phyloP scores from a whole-genome alignment of 2,113 vertebrate genomes.

The Fregata magnificens region DNA sequence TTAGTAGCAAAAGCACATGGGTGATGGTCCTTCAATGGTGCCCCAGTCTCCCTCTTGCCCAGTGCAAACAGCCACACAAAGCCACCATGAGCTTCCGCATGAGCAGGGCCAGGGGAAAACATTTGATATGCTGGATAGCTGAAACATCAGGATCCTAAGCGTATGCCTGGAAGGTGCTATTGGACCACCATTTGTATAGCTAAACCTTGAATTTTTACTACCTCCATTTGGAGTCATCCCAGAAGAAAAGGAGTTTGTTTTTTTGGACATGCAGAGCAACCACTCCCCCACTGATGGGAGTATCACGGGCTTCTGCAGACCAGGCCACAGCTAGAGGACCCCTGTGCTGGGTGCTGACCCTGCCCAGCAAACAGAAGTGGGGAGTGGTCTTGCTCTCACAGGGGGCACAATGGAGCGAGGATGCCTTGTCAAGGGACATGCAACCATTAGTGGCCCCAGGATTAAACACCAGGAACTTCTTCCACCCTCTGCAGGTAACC shows the following conservation, averaged over 20 bases:
- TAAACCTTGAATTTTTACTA: not conserved
- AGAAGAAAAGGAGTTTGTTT: not conserved
- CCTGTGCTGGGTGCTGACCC: not conserved
- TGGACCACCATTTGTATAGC: not conserved
- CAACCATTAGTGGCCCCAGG: not conserved
- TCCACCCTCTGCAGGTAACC: not conserved
- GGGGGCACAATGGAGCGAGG: fast-evolving
- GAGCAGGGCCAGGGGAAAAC: not conserved
- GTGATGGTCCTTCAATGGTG: not conserved
- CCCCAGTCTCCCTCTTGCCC: not conserved
- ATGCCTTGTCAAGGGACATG: not conserved
- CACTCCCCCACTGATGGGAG: fast-evolving
- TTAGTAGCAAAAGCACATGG: not conserved
- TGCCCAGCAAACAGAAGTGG: not conserved
- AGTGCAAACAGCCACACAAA: not conserved
- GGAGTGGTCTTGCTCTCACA: not conserved
- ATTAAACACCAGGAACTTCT: not conserved
- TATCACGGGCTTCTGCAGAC: not conserved
- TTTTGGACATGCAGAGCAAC: not conserved
- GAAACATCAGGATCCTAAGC: not conserved
- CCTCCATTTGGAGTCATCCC: not conserved
- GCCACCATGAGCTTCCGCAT: not conserved
- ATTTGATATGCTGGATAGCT: fast-evolving
- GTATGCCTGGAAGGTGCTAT: fast-evolving
- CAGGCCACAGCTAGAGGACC: not conserved